These are phyloP conservation scores for Gephyroberyx darwinii DNA, from an alignment of 2,797 vertebrate species.

Conservation along the genomic window DNA sequence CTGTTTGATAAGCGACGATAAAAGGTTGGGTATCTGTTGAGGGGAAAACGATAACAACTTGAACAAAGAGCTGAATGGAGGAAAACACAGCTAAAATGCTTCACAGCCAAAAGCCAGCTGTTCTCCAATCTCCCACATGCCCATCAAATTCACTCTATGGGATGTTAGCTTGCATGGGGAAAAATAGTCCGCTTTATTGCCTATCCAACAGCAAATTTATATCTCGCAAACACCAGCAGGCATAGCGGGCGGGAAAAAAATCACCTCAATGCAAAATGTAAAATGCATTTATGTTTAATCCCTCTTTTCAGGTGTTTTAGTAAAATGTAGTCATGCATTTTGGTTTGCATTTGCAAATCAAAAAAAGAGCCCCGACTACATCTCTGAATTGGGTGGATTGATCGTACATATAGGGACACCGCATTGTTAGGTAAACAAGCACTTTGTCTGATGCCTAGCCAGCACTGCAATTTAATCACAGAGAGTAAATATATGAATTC, in stretches of 20 bases:
- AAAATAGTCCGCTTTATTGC: conserved; percentile 50
- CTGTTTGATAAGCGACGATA: conserved; percentile 55
- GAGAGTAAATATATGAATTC: conserved; percentile 70
- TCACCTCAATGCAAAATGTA: conserved; percentile 54
- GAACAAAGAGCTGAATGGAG: conserved; percentile 44
- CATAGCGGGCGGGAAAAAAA: conserved; percentile 42
- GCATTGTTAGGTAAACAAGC: conserved; percentile 66
- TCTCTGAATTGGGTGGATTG: conserved; percentile 39
- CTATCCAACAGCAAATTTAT: conserved; percentile 56
- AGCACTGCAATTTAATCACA: conserved; percentile 66
- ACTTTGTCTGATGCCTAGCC: conserved; percentile 44
- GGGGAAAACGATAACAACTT: conserved; percentile 26
- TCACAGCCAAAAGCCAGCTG: conserved; percentile 38
- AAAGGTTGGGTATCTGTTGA: conserved; percentile 29
- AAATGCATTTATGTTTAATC: conserved; percentile 58
- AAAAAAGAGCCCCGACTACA: conserved; percentile 18
- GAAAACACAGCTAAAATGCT: conserved; percentile 39
- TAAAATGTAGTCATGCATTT: conserved; percentile 33
- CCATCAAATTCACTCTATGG: conserved; percentile 50
- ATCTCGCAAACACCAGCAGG: conserved; percentile 16
- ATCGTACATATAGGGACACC: conserved; percentile 48
- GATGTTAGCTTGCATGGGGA: conserved; percentile 26
- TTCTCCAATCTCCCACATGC: conserved; percentile 46
- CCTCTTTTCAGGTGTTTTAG: conserved; percentile 28
- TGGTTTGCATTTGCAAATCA: conserved; percentile 35